A percentile compares a stretch with the other conserved stretches of the same genome.
Conservation (phyloP, 1,140 invertebrate species). For the Bathynomus jamesi region DNA sequence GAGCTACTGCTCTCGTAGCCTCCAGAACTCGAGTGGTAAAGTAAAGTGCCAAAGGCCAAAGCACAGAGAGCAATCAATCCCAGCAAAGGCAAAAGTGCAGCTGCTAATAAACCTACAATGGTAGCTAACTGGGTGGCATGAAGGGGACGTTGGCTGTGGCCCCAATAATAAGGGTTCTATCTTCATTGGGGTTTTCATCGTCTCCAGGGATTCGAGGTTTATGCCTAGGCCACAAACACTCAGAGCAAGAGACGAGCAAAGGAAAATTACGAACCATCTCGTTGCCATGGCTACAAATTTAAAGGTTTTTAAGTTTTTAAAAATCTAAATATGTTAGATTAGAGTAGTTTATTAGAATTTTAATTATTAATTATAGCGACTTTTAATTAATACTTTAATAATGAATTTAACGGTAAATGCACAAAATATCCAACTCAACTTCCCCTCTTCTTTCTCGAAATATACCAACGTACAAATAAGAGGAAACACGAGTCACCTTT, state of each 20-base stretch:
- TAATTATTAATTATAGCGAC: not conserved
- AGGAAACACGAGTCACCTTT: not conserved
- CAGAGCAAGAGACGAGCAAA: not conserved
- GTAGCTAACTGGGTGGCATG: not conserved
- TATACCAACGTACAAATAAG: not conserved
- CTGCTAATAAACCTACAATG: not conserved
- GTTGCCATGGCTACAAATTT: not conserved
- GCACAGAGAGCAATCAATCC: not conserved
- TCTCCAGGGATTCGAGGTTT: not conserved
- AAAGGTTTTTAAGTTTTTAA: too few relatives aligned
- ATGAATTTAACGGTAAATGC: not conserved
- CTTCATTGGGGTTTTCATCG: not conserved
- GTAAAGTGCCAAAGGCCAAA: not conserved
- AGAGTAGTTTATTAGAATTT: too few relatives aligned
- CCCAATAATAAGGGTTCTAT: not conserved
- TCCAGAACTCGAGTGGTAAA: not conserved
- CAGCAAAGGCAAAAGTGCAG: not conserved
- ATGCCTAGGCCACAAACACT: not conserved
- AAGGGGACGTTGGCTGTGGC: not conserved
- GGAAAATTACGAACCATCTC: not conserved
- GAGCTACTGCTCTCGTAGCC: not conserved
- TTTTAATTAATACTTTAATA: not conserved
- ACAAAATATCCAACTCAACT: not conserved
- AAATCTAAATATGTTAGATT: too few relatives aligned
- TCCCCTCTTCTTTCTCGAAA: not conserved